Conservation (phyloP, 2,113 vertebrate species). For the Strix aluco region DNA sequence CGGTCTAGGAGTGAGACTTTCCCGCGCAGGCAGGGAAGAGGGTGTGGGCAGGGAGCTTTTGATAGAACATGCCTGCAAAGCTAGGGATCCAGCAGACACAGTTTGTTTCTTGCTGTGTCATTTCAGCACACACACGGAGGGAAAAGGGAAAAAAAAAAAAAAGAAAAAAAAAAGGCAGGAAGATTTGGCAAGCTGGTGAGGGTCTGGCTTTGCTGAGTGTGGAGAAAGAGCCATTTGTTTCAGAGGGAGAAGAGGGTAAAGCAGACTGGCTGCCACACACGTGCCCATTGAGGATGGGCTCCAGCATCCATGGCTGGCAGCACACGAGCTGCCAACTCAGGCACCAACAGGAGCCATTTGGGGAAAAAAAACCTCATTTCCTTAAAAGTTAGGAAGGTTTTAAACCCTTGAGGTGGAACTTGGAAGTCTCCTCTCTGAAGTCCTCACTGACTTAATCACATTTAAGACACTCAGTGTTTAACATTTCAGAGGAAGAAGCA, state of each 20-base stretch:
- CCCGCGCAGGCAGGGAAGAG: constrained; percentile 34
- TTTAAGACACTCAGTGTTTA: rapidly evolving
- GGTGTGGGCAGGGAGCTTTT: constrained; percentile 15
- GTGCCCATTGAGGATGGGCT: neutral
- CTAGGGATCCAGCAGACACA: constrained; percentile 43
- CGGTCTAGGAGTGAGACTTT: constrained; percentile 40
- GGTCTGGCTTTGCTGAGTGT: constrained; percentile 27
- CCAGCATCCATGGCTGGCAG: neutral
- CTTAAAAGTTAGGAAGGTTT: neutral
- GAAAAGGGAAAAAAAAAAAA: neutral
- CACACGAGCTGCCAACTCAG: neutral
- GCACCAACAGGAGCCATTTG: neutral
- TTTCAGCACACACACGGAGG: neutral
- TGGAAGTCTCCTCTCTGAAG: neutral
- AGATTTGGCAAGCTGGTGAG: constrained; percentile 31
- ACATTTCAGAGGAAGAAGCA: rapidly evolving
- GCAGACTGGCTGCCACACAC: neutral
- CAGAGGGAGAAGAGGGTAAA: neutral
- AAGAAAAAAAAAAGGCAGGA: neutral
- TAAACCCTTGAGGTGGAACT: neutral
- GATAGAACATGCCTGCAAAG: constrained; percentile 10
- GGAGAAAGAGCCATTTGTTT: neutral
- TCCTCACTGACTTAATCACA: rapidly evolving
- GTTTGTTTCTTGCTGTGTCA: constrained; percentile 59
- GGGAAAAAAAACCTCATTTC: neutral